Conservation (phyloP, 2,797 vertebrate species). For the Acestrorhynchus altus region DNA sequence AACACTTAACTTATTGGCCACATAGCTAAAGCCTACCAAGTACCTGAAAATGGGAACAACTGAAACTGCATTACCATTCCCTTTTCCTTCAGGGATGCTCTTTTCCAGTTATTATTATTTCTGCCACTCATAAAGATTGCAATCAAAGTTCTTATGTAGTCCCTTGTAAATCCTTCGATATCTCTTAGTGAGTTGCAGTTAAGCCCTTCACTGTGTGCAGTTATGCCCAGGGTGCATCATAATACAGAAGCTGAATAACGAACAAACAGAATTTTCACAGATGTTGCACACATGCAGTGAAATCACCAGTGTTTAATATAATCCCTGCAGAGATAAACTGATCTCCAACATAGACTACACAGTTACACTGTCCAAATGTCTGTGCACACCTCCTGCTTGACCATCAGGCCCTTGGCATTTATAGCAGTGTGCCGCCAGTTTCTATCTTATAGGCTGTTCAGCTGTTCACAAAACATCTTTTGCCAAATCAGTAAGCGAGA, state of each 20-base stretch:
- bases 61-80: background rate
- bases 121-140: background rate
- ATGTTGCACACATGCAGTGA: background rate
- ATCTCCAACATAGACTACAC: conserved; percentile 17
- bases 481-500: conserved; percentile 48
- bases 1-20: too few relatives aligned
- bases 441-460: conserved; percentile 50
- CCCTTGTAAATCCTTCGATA: background rate
- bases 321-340: conserved; percentile 19
- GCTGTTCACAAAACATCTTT: conserved; percentile 45
- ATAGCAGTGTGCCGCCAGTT: conserved; percentile 20
- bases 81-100: too few relatives aligned
- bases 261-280: conserved; percentile 8
- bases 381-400: conserved; percentile 5
- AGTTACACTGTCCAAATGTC: conserved; percentile 25
- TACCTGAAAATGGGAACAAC: background rate
- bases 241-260: conserved; percentile 7
- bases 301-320: conserved; percentile 18
- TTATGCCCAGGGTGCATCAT: background rate
- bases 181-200: background rate
- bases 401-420: conserved; percentile 24
- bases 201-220: background rate
- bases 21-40: too few relatives aligned
- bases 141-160: background rate
- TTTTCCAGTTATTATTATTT: too few relatives aligned